These are phyloP conservation scores for Stichodactyla mertensii DNA, from an alignment of 64 coral and sea anemone genomes.

Conservation along the genomic window DNA sequence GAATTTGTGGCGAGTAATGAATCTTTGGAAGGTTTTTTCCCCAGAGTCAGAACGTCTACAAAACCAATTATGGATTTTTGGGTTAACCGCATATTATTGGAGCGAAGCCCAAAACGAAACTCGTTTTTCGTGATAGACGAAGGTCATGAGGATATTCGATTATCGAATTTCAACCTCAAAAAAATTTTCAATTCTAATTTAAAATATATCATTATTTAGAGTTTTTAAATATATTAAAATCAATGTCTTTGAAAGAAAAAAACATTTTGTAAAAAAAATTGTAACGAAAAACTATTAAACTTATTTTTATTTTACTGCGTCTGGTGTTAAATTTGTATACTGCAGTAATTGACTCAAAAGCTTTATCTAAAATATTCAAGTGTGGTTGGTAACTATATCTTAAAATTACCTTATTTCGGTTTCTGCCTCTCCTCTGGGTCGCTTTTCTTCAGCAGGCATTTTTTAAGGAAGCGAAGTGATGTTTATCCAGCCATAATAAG, in stretches of 20 bases:
- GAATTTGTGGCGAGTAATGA: background rate
- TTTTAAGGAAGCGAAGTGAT: background rate
- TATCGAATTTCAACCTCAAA: background rate
- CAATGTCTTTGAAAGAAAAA: background rate
- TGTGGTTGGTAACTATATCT: background rate
- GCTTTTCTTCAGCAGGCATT: constrained; percentile 10
- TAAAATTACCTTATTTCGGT: background rate
- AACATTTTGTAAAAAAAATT: background rate
- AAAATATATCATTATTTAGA: background rate
- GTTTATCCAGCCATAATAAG: constrained; percentile 3
- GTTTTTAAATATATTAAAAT: background rate
- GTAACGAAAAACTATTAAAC: background rate
- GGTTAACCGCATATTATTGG: constrained; percentile 3
- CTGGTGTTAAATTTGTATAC: no score
- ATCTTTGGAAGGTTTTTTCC: background rate
- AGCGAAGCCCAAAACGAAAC: background rate
- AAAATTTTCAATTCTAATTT: background rate
- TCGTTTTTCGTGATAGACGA: background rate
- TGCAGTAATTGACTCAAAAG: no score
- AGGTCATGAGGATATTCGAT: background rate
- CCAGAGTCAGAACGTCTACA: background rate
- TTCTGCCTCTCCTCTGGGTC: constrained; percentile 4
- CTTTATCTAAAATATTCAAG: background rate
- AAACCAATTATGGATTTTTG: background rate
- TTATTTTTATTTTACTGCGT: background rate